Conservation (phyloP, 2,113 vertebrate genomes). For the Trinectes maculatus region DNA sequence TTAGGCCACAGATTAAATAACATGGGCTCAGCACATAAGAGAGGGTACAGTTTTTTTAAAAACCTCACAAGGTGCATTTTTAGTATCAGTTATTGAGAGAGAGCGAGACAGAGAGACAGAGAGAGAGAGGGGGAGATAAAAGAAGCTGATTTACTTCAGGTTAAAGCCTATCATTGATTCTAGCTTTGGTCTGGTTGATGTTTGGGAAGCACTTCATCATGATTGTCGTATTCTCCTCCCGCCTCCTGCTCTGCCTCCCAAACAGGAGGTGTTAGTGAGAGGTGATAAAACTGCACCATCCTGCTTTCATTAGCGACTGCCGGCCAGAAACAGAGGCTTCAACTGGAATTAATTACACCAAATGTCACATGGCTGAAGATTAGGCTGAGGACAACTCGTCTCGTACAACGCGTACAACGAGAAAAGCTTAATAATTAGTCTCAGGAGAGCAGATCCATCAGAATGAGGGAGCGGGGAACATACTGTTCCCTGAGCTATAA, state of each 20-base stretch:
- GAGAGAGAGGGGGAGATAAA: too few species aligned
- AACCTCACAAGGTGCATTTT: too few species aligned
- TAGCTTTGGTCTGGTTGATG: constrained; percentile 7
- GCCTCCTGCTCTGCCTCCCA: constrained; percentile 25
- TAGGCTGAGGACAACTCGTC: constrained; percentile 66
- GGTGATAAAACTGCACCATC: constrained; percentile 60
- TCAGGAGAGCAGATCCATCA: constrained; percentile 62
- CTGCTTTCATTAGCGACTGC: constrained; percentile 61
- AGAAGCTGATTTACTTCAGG: not conserved
- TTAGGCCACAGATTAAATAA: too few species aligned
- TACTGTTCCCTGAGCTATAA: constrained; percentile 16
- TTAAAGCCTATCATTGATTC: not conserved
- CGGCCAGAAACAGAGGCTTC: constrained; percentile 77
- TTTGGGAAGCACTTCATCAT: constrained; percentile 17
- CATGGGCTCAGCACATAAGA: too few species aligned
- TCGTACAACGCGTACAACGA: constrained; percentile 56
- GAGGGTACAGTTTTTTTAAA: too few species aligned
- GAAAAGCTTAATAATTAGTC: constrained; percentile 75
- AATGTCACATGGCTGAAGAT: constrained; percentile 78
- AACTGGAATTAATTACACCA: constrained; percentile 78
- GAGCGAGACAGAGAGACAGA: too few species aligned
- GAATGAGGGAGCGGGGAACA: constrained; percentile 24
- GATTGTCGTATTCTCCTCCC: constrained; percentile 24
- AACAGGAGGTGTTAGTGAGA: constrained; percentile 51
- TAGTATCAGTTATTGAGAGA: too few species aligned